Conservation (phyloP, 2,797 vertebrate species). For the Platyrinchus mystaceus region DNA sequence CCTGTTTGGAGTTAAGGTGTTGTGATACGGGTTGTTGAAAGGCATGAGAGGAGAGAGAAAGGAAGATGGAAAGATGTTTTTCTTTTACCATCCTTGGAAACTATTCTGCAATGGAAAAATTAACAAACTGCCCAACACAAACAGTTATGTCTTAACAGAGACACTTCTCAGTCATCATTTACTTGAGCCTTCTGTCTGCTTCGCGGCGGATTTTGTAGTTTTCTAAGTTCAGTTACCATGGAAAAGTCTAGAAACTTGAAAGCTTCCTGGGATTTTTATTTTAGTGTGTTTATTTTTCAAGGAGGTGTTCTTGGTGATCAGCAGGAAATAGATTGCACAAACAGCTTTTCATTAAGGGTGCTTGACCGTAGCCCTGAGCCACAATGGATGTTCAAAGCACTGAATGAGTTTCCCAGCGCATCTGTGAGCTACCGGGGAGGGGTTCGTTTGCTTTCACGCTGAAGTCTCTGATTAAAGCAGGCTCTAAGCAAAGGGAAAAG, state of each 20-base stretch:
- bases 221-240: background rate
- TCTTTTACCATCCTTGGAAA: background rate
- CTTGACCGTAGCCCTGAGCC: conserved; percentile 18
- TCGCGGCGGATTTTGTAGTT: background rate
- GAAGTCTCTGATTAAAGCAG: conserved; percentile 43
- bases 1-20: background rate
- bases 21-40: background rate
- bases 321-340: conserved; percentile 42
- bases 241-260: conserved; percentile 21
- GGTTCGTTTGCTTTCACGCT: background rate
- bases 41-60: background rate
- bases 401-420: conserved; percentile 9
- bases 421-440: background rate
- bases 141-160: background rate
- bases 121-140: background rate
- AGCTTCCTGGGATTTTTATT: conserved; percentile 41
- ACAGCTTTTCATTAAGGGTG: conserved; percentile 46
- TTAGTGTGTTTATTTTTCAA: conserved; percentile 36
- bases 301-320: conserved; percentile 25
- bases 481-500: background rate
- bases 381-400: conserved; percentile 35
- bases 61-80: background rate
- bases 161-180: background rate
- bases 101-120: background rate
- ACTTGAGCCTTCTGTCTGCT: background rate